Conservation (phyloP, 1,140 invertebrate species). For the Atta texana region DNA sequence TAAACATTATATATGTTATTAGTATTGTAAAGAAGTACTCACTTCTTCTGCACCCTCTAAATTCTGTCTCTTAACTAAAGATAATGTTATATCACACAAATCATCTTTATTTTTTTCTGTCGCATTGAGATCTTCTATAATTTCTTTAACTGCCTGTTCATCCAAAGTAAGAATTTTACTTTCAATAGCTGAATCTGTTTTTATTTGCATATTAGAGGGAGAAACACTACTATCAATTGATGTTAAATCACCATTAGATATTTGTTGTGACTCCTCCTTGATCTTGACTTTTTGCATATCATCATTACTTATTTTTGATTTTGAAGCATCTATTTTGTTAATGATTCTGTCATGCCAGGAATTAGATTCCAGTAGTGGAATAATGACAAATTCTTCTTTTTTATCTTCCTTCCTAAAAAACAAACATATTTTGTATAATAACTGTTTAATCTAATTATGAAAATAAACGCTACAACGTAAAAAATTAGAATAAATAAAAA, state of each 20-base stretch:
- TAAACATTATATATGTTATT: neutral
- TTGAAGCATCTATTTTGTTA: slow-evolving; percentile 83
- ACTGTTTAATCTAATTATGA: neutral
- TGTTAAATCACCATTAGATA: slow-evolving; percentile 64
- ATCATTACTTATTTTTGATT: slow-evolving; percentile 71
- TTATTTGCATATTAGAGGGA: slow-evolving; percentile 64
- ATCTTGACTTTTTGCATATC: slow-evolving; percentile 36
- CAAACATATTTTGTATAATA: neutral
- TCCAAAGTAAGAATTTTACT: slow-evolving; percentile 83
- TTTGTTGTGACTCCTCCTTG: slow-evolving; percentile 68
- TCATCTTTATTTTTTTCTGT: slow-evolving; percentile 79
- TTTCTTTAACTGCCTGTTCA: slow-evolving; percentile 87
- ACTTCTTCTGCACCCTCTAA: slow-evolving; percentile 88
- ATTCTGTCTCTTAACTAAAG: slow-evolving; percentile 85
- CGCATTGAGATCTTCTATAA: slow-evolving; percentile 86
- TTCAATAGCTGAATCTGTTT: slow-evolving; percentile 67
- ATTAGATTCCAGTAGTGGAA: slow-evolving; percentile 87
- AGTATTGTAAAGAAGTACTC: slow-evolving; percentile 2
- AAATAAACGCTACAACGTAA: neutral
- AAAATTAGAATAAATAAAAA: neutral
- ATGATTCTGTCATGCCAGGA: slow-evolving; percentile 83
- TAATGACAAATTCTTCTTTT: slow-evolving; percentile 87
- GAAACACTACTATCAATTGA: slow-evolving; percentile 6
- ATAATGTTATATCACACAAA: slow-evolving; percentile 84
- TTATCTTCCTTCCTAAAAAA: slow-evolving; percentile 87